phyloP scores from a whole-genome alignment of 2,888 invertebrate genomes.

The Ichneumoninae sp. region DNA sequence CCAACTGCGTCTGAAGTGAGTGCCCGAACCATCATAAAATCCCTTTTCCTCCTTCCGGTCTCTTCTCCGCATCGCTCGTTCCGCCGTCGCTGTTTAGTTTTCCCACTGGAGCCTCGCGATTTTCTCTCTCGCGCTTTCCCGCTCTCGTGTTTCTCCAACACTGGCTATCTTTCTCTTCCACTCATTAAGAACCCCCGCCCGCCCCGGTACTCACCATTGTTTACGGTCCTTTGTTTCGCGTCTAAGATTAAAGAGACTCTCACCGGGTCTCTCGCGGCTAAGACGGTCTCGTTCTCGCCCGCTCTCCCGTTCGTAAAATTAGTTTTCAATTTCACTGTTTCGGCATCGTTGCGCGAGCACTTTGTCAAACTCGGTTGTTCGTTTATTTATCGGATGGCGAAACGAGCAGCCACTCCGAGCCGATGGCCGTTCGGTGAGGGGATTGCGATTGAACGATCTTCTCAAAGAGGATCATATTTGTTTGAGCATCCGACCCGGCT shows the following conservation, averaged over 20 bases:
- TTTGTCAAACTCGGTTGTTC: background rate
- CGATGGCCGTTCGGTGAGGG: background rate
- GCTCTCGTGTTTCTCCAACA: background rate
- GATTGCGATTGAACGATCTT: background rate
- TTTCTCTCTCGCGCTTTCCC: constrained; percentile 31
- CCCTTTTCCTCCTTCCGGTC: constrained; percentile 20
- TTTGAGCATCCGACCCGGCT: background rate
- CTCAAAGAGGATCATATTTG: background rate
- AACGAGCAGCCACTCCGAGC: background rate
- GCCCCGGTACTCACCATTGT: constrained; percentile 60
- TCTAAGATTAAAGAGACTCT: constrained; percentile 62
- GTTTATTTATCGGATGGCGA: background rate
- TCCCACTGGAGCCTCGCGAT: background rate
- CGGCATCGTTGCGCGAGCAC: constrained; percentile 20
- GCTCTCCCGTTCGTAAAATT: constrained; percentile 53
- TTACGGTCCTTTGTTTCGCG: constrained; percentile 64
- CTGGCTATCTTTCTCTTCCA: background rate
- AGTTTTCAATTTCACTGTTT: constrained; percentile 68
- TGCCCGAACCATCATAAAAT: constrained; percentile 1
- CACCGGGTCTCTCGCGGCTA: background rate
- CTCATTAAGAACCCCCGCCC: constrained; percentile 43
- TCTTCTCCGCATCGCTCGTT: constrained; percentile 13
- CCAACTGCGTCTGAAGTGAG: constrained; percentile 7
- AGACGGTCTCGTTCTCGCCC: background rate
- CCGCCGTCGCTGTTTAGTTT: constrained; percentile 13